These are phyloP conservation scores for Helogale parvula DNA, from an alignment of 2,113 vertebrate species.

Conservation along the genomic window DNA sequence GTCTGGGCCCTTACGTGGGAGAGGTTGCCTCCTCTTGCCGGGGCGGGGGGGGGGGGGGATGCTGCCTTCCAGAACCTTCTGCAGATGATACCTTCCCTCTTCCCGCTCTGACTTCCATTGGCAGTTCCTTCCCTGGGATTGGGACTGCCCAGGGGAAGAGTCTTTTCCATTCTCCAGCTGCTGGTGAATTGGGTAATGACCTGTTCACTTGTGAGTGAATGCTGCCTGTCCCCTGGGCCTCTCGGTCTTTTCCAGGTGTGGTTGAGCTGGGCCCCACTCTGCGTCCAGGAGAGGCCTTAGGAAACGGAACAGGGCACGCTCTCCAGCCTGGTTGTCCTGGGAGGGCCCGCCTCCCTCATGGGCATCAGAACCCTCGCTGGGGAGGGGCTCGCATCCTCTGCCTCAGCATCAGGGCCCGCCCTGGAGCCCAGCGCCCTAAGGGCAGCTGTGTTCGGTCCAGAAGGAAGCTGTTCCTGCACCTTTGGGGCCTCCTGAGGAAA, in stretches of 20 bases:
- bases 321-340: background rate
- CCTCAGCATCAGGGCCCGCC: background rate
- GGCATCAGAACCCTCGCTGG: background rate
- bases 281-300: background rate
- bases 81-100: background rate
- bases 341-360: background rate
- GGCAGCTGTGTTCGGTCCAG: background rate
- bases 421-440: background rate
- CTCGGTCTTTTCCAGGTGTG: background rate
- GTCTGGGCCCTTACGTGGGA: background rate
- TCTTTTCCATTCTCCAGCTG: background rate
- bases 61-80: background rate
- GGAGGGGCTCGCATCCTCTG: accelerated
- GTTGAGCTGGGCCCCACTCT: background rate
- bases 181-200: background rate
- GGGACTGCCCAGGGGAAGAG: background rate
- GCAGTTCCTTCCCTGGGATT: background rate
- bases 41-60: accelerated
- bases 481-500: background rate
- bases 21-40: too few species aligned
- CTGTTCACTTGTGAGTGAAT: background rate
- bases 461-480: background rate
- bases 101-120: background rate
- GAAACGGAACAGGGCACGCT: background rate
- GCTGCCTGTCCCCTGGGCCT: background rate